Evolutionary conservation across 2,113 vertebrate species (phyloP), one percentile per base, ranked within the genome.

Genomic region (Tenebrosternarchus preto): DNA sequence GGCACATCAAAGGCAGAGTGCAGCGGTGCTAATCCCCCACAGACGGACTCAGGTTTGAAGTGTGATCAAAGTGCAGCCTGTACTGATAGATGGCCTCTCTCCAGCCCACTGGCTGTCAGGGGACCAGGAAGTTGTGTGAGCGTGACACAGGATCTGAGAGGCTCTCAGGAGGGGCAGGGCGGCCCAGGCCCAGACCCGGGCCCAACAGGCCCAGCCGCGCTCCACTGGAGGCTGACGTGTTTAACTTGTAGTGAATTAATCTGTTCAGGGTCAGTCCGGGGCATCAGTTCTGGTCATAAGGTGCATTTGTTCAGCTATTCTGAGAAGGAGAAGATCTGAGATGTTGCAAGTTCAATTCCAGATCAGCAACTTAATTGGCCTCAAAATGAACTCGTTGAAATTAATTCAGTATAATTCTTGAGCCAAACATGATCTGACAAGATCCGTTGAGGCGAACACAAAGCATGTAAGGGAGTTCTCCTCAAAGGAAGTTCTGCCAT

Each of bases 11-110:
- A 92, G 91, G 86, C 86, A 53, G 76, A 79, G 77, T 80, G 78
- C 82, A 75, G 72, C 78, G 87, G 84, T 86, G 85, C 81, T 92
- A 85, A 91, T 92, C 88, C 81, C 83, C 81, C 81, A 43, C 46
- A 46, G 66, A 68, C 70, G 80, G 89, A 86, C 86, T 83, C 78
- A 71, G 87, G 76, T 87, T 90, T 89, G 27, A 88, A 86, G 84
- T 50, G 85, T 88, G 90, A 92, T 93, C 92, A 93, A 92, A 93
- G 92, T 88, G 82, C 84, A 87, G 82, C 78, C 78, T 71, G 79
- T 53, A 83, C 87, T 92, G 89, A 92, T 90, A 86, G 88, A 91
- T 90, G 88, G 82, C 76, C 75, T 80, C 80, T 73, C 83, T 88
- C 76, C 70, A 77, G 87, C 79, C 77, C 80, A 73, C 11, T 80